Base-by-base conservation (phyloP, 2,888 invertebrate genomes). In the Latheticus oryzae region DNA sequence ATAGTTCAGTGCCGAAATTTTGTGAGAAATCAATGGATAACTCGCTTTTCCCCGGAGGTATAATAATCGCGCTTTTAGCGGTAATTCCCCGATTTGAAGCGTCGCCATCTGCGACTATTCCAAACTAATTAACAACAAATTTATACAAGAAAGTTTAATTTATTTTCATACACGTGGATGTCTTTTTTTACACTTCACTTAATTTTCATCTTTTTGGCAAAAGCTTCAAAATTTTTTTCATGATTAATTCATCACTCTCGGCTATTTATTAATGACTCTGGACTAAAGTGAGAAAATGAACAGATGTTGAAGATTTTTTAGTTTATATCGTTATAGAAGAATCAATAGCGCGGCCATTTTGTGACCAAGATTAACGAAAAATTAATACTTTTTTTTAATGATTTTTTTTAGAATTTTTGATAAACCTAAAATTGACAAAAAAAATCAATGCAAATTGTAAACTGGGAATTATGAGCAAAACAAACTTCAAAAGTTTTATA, bases 21-120 rank as follows among this genome's bases (percentile, higher is more conserved):
- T 15, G 48, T 48, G 48, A 13, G 35, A 12, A 47, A 35, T 35
- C 17, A 48, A 48, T 35, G 48, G 48, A 48, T 48, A 35, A 33
- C 13, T 35, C 16, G 33, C 11, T 5, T 13, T 7, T n/a, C 13
- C 9, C 9, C 13, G 12, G 12, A 8, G 5, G 7, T 11, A 5
- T 33, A 3, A 13, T n/a, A n/a, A n/a, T n/a, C 13, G 33, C 7
- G 2, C 7, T n/a, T n/a, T 26, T 26, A 3, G 3, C n/a, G 26
- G n/a, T n/a, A n/a, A n/a, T n/a, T n/a, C n/a, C n/a, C n/a, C n/a
- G n/a, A n/a, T n/a, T n/a, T n/a, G n/a, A n/a, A n/a, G n/a, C n/a
- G n/a, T n/a, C n/a, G n/a, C n/a, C n/a, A n/a, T n/a, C n/a, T n/a
- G n/a, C n/a, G n/a, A n/a, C n/a, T n/a, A n/a, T n/a, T n/a, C 28